Conservation (phyloP, 92 coral and sea anemone genomes). For the Blastomussa wellsi region DNA sequence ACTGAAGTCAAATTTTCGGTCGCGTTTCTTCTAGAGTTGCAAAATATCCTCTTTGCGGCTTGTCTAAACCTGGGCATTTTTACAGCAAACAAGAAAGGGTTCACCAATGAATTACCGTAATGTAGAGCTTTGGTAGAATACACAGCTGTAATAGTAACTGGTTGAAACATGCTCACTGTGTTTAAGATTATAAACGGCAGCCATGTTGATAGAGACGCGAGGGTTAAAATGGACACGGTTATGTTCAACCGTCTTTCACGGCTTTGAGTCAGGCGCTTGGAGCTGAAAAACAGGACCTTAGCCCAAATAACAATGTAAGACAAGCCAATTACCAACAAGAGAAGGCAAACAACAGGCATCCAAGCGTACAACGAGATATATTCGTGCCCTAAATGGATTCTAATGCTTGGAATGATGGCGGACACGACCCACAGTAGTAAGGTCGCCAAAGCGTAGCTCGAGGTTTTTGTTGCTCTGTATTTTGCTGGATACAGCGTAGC, state of each 20-base stretch:
- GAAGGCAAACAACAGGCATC: slow-evolving; percentile 41
- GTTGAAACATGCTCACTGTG: slow-evolving; percentile 28
- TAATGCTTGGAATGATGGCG: slow-evolving; percentile 6
- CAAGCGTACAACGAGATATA: slow-evolving; percentile 26
- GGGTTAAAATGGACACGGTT: slow-evolving; percentile 38
- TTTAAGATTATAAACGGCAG: slow-evolving; percentile 39
- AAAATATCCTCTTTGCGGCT: slow-evolving; percentile 29
- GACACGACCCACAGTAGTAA: slow-evolving; percentile 17
- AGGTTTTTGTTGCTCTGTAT: slow-evolving; percentile 7
- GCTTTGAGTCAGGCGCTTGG: slow-evolving; percentile 18
- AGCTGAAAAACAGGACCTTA: slow-evolving; percentile 14
- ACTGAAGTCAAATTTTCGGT: background rate
- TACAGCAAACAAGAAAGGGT: slow-evolving; percentile 42
- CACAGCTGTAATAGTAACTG: slow-evolving; percentile 23
- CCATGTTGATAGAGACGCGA: slow-evolving; percentile 40
- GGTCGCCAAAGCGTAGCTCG: background rate
- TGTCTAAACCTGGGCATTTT: slow-evolving; percentile 38
- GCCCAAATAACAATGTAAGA: slow-evolving; percentile 40
- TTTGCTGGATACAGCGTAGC: slow-evolving; percentile 26
- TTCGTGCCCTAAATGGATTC: slow-evolving; percentile 25
- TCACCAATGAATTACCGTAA: slow-evolving; percentile 39
- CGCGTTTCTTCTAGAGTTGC: background rate
- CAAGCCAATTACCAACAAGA: slow-evolving; percentile 10
- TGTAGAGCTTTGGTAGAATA: slow-evolving; percentile 25
- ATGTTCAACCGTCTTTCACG: slow-evolving; percentile 42